A percentile compares a stretch with the other conserved stretches of the same genome.
Evolutionary conservation across 2,888 invertebrate genomes (phyloP).

Genomic region (Chesias legatella): DNA sequence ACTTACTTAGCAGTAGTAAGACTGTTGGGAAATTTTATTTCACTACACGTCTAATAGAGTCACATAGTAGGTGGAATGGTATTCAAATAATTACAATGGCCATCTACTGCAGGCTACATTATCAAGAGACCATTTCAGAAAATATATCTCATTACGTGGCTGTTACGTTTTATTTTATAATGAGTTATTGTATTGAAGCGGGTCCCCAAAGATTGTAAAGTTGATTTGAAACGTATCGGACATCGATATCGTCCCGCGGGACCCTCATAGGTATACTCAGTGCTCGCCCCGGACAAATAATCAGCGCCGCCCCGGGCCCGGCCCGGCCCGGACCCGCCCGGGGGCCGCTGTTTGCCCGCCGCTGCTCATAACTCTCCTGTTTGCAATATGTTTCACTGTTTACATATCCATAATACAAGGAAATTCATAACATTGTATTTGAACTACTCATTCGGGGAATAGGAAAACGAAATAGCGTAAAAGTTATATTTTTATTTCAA

Average conservation of each 20-base stretch:
- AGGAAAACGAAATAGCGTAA: background rate
- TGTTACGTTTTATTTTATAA: too few relatives aligned
- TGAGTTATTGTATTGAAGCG: conserved; percentile 1
- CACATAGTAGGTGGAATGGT: too few relatives aligned
- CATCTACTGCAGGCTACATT: too few relatives aligned
- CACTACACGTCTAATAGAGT: too few relatives aligned
- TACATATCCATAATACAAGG: conserved; percentile 10
- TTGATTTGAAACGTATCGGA: conserved; percentile 20
- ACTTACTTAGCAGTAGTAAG: too few relatives aligned
- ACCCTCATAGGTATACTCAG: conserved; percentile 15
- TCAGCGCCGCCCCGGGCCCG: conserved; percentile 8
- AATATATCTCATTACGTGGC: too few relatives aligned
- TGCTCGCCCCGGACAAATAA: conserved; percentile 25
- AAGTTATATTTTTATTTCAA: background rate
- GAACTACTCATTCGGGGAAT: background rate
- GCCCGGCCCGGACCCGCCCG: conserved; percentile 3
- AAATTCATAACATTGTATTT: conserved; percentile 17
- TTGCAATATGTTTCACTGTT: conserved; percentile 19
- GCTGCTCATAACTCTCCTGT: conserved; percentile 20
- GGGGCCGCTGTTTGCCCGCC: conserved; percentile 13
- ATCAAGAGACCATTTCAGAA: too few relatives aligned
- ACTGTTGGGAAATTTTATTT: too few relatives aligned
- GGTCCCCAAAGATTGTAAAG: conserved; percentile 14
- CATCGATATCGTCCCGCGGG: conserved; percentile 16
- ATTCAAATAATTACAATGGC: too few relatives aligned